Percentiles rank a stretch among this genome's conserved stretches.
phyloP scores from a whole-genome alignment of 1,140 invertebrate genomes.

The Trichoplusia ni region DNA sequence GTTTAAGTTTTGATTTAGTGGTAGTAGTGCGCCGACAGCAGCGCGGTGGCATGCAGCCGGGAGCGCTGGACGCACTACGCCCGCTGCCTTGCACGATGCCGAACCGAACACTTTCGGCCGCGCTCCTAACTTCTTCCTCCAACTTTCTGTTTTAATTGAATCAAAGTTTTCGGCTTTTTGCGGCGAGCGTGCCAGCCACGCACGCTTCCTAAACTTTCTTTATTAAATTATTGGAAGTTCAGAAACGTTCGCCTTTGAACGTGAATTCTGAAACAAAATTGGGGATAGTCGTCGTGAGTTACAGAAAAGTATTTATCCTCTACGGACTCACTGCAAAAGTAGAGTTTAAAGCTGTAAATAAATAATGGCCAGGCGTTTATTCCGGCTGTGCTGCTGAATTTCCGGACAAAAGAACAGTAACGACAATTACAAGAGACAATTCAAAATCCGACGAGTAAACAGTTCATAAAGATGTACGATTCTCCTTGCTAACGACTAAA shows the following conservation, averaged over 20 bases:
- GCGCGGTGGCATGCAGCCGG: conserved; percentile 29
- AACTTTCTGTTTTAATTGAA: conserved; percentile 80
- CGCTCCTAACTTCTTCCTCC: conserved; percentile 71
- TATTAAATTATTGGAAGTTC: conserved; percentile 81
- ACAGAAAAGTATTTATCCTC: conserved; percentile 55
- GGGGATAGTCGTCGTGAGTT: conserved; percentile 64
- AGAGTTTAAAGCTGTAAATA: conserved; percentile 30
- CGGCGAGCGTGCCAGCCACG: conserved; percentile 76
- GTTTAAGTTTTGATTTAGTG: conserved; percentile 47
- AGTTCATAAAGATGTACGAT: conserved; percentile 71
- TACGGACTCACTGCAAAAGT: conserved; percentile 28
- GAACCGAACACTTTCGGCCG: conserved; percentile 56
- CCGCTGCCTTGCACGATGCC: conserved; percentile 17
- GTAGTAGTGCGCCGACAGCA: conserved; percentile 14
- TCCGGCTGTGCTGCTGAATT: conserved; percentile 12
- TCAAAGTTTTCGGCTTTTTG: conserved; percentile 80
- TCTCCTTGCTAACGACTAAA: conserved; percentile 64
- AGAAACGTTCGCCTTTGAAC: conserved; percentile 77
- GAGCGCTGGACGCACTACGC: background rate
- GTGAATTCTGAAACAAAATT: conserved; percentile 66
- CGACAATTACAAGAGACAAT: conserved; percentile 38
- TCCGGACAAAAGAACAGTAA: conserved; percentile 38
- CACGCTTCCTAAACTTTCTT: conserved; percentile 79
- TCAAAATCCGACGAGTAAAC: conserved; percentile 56
- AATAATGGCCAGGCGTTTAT: conserved; percentile 15